Evolutionary conservation across 2,113 vertebrate genomes (phyloP), one percentile per base, ranked within the genome.

Genomic region (Sus scrofa): DNA sequence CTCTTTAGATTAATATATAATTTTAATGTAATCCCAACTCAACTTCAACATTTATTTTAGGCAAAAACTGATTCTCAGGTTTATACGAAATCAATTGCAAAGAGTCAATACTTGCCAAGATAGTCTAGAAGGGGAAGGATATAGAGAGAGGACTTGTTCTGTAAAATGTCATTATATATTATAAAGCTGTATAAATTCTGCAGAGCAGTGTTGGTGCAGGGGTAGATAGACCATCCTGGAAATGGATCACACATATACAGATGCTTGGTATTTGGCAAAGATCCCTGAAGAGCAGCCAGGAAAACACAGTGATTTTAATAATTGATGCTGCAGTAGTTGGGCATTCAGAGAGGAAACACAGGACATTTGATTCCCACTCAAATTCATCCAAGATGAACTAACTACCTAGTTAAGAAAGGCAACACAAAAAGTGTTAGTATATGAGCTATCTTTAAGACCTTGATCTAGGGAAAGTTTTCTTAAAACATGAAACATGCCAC

Each of bases 1-100:
- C 44, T 39, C 10, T 94, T 92, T 26, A 71, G 77, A 71, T 77
- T 89, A 34, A 95, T 62, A 85, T 79, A 89, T 63, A 39, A 3
- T 71, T 95, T 91, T 74, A 74, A 85, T 70, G 24, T 39, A 89
- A 78, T n/a, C 39, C 24, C 12, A 89, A 77, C 16, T 20, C 18
- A 89, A 24, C 56, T 63, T 50, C 13, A 54, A 39, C 32, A 60
- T 10, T 77, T n/a, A 65, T 88, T 84, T 82, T 56, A 34, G 6
- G 27, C 44, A 18, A 74, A 95, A 85, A 3, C 3, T 85, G 22
- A 78, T 73, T 87, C 1, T 67, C 75, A 91, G 90, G 62, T 90
- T 68, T 93, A 91, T 52, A 16, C 58, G 15, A 90, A 90, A 86
- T 89, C 65, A 85, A 56, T 73, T 54, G 13, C 6, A 20, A 87